Evolutionary conservation across 2,888 invertebrate genomes (phyloP).

Genomic region (Tenthredo scrophulariae): DNA sequence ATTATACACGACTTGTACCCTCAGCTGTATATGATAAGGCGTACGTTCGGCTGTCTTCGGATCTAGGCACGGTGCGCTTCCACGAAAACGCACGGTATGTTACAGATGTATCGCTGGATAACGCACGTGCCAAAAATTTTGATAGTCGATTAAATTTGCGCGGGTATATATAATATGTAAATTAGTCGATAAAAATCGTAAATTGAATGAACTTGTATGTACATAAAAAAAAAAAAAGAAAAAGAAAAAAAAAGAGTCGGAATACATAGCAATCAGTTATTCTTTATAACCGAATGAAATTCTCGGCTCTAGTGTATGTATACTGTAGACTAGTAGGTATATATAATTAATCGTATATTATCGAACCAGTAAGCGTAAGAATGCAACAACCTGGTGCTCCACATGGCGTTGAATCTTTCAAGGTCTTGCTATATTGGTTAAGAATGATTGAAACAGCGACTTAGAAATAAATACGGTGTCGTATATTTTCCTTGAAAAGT

Average conservation of each 20-base stretch:
- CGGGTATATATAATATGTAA: not conserved
- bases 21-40: too few species aligned
- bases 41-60: too few species aligned
- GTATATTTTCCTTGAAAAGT: not conserved
- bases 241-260: not conserved
- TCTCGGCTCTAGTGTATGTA: not conserved
- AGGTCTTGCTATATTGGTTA: not conserved
- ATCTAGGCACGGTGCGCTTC: too few species aligned
- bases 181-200: not conserved
- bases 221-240: not conserved
- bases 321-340: too few species aligned
- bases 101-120: too few species aligned
- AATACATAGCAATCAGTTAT: not conserved
- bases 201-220: not conserved
- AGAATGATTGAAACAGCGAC: not conserved
- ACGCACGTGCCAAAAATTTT: not conserved
- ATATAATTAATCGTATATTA: constrained; percentile 25
- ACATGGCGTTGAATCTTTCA: constrained; percentile 6
- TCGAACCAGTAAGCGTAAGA: constrained; percentile 11
- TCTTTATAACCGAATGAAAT: constrained; percentile 1
- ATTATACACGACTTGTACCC: too few species aligned
- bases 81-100: too few species aligned
- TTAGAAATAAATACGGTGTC: not conserved
- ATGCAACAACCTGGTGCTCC: constrained; percentile 1
- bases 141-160: not conserved